Evolutionary conservation across 2,113 vertebrate genomes (phyloP).

Genomic region (Cepphus grylle): DNA sequence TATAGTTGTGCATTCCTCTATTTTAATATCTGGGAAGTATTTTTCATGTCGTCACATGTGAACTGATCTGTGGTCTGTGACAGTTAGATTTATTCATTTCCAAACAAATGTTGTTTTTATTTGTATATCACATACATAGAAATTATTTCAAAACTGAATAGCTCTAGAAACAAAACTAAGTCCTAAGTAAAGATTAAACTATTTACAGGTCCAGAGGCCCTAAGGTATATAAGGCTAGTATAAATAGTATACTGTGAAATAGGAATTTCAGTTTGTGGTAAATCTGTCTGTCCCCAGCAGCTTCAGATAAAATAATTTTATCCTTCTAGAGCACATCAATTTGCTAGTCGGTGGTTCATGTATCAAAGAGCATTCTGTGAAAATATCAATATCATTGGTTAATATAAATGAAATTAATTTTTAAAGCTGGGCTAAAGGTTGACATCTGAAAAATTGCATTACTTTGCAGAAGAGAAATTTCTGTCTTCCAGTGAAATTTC

Average conservation of each 20-base stretch:
- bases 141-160: slow-evolving; percentile 33
- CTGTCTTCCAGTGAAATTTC: slow-evolving; percentile 88
- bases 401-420: slow-evolving; percentile 93
- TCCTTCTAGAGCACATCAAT: slow-evolving; percentile 76
- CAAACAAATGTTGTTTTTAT: neutral
- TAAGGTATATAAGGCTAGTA: slow-evolving; percentile 67
- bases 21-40: neutral
- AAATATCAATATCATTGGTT: slow-evolving; percentile 90
- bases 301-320: slow-evolving; percentile 79
- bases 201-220: slow-evolving; percentile 67
- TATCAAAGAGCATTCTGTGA: slow-evolving; percentile 82
- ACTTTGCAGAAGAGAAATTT: slow-evolving; percentile 87
- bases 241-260: slow-evolving; percentile 77
- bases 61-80: neutral
- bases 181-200: slow-evolving; percentile 52
- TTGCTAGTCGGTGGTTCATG: slow-evolving; percentile 79
- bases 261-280: slow-evolving; percentile 77
- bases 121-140: neutral
- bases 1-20: neutral
- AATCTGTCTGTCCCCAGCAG: slow-evolving; percentile 75
- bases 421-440: slow-evolving; percentile 88
- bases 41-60: neutral
- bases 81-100: neutral
- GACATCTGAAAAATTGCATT: slow-evolving; percentile 90
- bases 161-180: slow-evolving; percentile 50